Conservation (phyloP, 2,113 vertebrate species). For the Hydrolagus affinis region DNA sequence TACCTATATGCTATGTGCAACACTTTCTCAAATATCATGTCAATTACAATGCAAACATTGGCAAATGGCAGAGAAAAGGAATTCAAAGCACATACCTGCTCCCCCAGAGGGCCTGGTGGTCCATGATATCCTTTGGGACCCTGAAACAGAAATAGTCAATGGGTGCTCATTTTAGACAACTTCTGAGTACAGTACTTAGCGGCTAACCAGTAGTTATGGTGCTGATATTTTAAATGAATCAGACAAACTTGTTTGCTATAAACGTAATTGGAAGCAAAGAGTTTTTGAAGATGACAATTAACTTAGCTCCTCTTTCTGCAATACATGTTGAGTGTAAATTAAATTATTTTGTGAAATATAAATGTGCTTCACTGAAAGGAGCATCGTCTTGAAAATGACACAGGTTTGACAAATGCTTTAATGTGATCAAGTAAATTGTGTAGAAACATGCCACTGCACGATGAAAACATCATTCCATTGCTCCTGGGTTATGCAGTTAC, state of each 20-base stretch:
- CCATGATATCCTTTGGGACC: conserved; percentile 79
- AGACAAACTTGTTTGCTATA: too few relatives aligned
- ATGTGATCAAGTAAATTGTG: too few relatives aligned
- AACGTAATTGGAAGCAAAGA: neutral
- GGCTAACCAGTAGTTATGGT: too few relatives aligned
- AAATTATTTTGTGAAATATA: neutral
- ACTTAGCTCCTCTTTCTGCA: neutral
- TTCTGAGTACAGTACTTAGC: neutral
- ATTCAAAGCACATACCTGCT: conserved; percentile 62
- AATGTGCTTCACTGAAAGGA: neutral
- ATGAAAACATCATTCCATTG: too few relatives aligned
- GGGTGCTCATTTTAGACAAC: too few relatives aligned
- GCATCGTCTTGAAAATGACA: neutral
- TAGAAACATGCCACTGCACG: too few relatives aligned
- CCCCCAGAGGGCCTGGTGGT: conserved; percentile 63
- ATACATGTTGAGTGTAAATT: neutral
- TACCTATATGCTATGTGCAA: neutral
- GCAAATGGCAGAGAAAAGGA: neutral
- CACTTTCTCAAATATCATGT: neutral
- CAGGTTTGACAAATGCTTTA: neutral
- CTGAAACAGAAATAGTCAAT: conserved; percentile 45
- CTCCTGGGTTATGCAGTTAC: too few relatives aligned
- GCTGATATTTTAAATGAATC: neutral
- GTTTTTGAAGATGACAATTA: neutral
- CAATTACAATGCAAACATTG: too few relatives aligned